phyloP scores from a whole-genome alignment of 2,797 vertebrate genomes.

The Leontocebus nigricollis region DNA sequence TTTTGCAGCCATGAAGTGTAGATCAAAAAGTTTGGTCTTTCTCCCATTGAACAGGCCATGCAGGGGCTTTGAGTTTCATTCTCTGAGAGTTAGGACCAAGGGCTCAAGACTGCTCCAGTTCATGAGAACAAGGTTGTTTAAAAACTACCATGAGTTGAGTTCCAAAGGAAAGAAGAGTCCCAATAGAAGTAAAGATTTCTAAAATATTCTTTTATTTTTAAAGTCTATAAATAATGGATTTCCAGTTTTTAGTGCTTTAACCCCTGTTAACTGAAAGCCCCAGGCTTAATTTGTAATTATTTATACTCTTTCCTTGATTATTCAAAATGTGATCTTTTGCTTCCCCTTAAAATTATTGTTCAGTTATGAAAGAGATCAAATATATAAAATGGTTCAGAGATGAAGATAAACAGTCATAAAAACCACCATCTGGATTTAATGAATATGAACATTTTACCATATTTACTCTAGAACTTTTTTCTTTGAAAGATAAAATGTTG shows the following conservation, averaged over 20 bases:
- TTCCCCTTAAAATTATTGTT: constrained; percentile 44
- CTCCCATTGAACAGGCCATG: neutral
- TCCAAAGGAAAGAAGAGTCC: constrained; percentile 26
- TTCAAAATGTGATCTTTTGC: neutral
- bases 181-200: constrained; percentile 22
- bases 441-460: constrained; percentile 47
- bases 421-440: constrained; percentile 57
- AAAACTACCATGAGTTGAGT: neutral
- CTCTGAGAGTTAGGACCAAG: neutral
- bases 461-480: constrained; percentile 49
- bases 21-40: neutral
- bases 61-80: neutral
- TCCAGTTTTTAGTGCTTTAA: constrained; percentile 4
- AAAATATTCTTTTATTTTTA: constrained; percentile 51
- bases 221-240: constrained; percentile 58
- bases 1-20: neutral
- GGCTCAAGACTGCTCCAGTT: neutral
- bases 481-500: constrained; percentile 12
- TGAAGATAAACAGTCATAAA: constrained; percentile 45
- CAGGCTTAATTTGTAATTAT: constrained; percentile 24
- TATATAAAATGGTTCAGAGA: constrained; percentile 42
- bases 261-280: neutral
- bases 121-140: neutral
- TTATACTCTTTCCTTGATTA: constrained; percentile 48
- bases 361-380: constrained; percentile 54